phyloP scores from a whole-genome alignment of 2,113 vertebrate species.

The Diphyllodes magnificus region DNA sequence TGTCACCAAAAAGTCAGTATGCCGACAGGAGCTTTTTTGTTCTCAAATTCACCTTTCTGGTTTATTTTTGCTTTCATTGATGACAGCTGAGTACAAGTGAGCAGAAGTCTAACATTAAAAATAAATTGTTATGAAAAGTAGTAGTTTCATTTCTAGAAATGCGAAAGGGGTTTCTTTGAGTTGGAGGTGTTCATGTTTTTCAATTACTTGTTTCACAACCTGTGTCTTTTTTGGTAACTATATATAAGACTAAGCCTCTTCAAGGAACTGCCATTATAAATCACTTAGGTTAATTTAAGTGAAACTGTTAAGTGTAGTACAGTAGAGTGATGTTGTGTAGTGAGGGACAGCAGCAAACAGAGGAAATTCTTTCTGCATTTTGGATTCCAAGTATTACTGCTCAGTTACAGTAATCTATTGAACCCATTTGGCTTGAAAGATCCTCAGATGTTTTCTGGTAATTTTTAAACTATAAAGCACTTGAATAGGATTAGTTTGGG shows the following conservation, averaged over 20 bases:
- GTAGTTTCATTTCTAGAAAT: background rate
- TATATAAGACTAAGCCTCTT: background rate
- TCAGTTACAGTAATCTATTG: background rate
- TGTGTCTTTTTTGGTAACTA: background rate
- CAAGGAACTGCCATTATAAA: background rate
- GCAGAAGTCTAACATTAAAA: background rate
- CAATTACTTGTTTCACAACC: background rate
- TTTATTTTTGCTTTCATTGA: background rate
- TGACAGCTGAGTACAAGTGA: background rate
- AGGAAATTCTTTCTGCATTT: background rate
- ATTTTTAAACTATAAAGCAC: background rate
- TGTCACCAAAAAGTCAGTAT: background rate
- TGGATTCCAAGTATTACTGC: background rate
- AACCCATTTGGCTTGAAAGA: background rate
- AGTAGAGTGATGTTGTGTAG: background rate
- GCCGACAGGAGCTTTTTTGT: background rate
- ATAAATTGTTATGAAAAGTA: background rate
- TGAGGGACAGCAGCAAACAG: background rate
- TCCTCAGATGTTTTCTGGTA: background rate
- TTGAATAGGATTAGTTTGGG: background rate
- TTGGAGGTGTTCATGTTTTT: background rate
- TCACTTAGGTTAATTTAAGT: background rate
- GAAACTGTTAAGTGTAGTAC: background rate
- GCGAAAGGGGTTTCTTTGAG: fast-evolving
- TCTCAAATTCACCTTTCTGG: background rate